phyloP scores from a whole-genome alignment of 2,797 vertebrate genomes.

The Eidolon dupreanum region DNA sequence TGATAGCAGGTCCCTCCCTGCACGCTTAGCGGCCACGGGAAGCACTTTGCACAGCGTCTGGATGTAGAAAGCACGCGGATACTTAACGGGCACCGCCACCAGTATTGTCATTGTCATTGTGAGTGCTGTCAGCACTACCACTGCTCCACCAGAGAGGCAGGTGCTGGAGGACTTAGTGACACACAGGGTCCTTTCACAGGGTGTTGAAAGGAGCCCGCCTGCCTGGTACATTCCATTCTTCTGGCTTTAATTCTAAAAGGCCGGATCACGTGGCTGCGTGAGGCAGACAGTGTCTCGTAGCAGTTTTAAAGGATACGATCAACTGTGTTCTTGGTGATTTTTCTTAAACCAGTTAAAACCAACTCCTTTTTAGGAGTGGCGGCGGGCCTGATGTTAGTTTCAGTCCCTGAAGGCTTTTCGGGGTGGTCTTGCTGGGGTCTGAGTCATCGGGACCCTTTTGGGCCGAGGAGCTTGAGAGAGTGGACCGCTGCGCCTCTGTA shows the following conservation, averaged over 20 bases:
- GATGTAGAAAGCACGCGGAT: rapidly evolving
- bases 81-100: rapidly evolving
- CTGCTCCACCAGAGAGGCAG: rapidly evolving
- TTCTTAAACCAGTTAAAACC: not conserved
- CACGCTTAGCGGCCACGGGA: rapidly evolving
- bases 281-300: too few relatives aligned
- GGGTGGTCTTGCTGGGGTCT: not conserved
- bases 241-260: not conserved
- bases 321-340: too few relatives aligned
- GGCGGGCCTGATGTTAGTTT: not conserved
- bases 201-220: rapidly evolving
- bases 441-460: not conserved
- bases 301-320: not conserved
- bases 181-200: not conserved
- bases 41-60: too few relatives aligned
- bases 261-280: rapidly evolving
- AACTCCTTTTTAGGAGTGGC: not conserved
- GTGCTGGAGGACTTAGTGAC: rapidly evolving
- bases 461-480: not conserved
- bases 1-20: rapidly evolving
- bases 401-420: not conserved
- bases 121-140: rapidly evolving
- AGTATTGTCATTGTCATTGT: rapidly evolving
- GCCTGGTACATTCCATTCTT: not conserved
- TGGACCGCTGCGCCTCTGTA: rapidly evolving